Percentiles rank a stretch among this genome's conserved stretches.
phyloP scores from a whole-genome alignment of 2,797 vertebrate species.

The Graptemys geographica region DNA sequence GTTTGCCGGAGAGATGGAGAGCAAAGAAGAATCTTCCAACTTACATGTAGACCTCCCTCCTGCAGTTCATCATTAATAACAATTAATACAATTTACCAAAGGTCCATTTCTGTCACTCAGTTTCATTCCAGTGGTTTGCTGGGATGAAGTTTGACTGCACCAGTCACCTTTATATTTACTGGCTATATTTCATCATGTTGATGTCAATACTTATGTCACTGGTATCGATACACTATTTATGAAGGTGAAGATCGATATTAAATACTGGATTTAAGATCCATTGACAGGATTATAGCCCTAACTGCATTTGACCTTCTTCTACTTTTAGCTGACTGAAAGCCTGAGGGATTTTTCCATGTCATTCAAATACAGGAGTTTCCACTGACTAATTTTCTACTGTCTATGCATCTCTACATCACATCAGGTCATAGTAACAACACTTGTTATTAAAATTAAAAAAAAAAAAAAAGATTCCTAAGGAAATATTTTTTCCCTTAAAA shows the following conservation, averaged over 20 bases:
- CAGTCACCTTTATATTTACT: slow-evolving; percentile 6
- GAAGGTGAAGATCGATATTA: slow-evolving; percentile 43
- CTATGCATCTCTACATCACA: slow-evolving; percentile 17
- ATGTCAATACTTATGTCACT: slow-evolving; percentile 50
- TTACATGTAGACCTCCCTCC: neutral
- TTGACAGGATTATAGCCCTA: slow-evolving; percentile 12
- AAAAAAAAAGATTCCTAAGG: neutral
- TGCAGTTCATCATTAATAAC: accelerated
- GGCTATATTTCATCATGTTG: slow-evolving; percentile 39
- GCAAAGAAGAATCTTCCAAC: neutral
- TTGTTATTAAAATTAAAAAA: neutral
- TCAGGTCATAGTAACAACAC: accelerated
- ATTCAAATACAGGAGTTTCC: slow-evolving; percentile 74
- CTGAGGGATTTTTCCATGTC: slow-evolving; percentile 79
- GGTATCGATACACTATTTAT: neutral
- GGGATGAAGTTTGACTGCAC: neutral
- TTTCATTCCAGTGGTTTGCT: neutral
- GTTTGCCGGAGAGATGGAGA: neutral
- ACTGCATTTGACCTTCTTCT: slow-evolving; percentile 29
- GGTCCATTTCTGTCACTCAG: neutral
- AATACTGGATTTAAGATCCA: slow-evolving; percentile 57
- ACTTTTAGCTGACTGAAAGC: slow-evolving; percentile 33
- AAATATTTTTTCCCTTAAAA: neutral
- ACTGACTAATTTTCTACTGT: slow-evolving; percentile 52
- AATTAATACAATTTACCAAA: neutral